Conservation (phyloP, 2,113 vertebrate species). For the Scomber scombrus region DNA sequence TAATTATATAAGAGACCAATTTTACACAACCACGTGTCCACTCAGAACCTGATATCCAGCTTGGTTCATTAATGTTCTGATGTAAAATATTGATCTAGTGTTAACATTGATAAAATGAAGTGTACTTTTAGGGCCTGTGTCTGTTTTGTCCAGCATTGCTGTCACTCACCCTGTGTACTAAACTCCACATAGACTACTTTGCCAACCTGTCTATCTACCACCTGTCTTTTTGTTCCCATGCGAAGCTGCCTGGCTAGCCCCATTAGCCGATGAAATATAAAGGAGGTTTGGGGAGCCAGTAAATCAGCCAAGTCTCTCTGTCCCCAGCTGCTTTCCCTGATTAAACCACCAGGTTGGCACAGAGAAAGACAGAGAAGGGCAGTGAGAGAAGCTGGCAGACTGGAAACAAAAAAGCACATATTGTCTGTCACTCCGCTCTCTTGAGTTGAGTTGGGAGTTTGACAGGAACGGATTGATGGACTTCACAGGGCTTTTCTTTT, state of each 20-base stretch:
- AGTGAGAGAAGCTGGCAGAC: constrained; percentile 29
- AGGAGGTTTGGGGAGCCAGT: constrained; percentile 48
- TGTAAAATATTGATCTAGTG: too few relatives aligned
- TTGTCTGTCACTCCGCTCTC: constrained; percentile 32
- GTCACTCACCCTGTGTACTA: constrained; percentile 20
- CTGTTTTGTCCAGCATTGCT: background rate
- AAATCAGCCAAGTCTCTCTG: constrained; percentile 58
- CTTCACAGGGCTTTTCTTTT: constrained; percentile 12
- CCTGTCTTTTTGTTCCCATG: constrained; percentile 29
- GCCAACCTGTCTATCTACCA: constrained; percentile 20
- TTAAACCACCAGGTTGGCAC: constrained; percentile 58
- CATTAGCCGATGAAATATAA: constrained; percentile 55
- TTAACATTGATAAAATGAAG: too few relatives aligned
- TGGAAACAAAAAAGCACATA: constrained; percentile 14
- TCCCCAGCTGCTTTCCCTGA: constrained; percentile 70
- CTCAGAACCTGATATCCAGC: too few relatives aligned
- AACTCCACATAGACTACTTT: constrained; percentile 6
- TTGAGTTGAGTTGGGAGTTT: background rate
- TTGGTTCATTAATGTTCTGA: too few relatives aligned
- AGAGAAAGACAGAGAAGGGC: constrained; percentile 37
- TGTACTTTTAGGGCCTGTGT: background rate
- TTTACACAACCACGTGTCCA: too few relatives aligned
- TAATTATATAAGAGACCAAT: too few relatives aligned
- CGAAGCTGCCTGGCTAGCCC: constrained; percentile 33
- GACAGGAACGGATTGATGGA: constrained; percentile 33